Percentiles rank a stretch among this genome's conserved stretches.
phyloP scores from a whole-genome alignment of 2,797 vertebrate genomes.

The Australoheros facetus region DNA sequence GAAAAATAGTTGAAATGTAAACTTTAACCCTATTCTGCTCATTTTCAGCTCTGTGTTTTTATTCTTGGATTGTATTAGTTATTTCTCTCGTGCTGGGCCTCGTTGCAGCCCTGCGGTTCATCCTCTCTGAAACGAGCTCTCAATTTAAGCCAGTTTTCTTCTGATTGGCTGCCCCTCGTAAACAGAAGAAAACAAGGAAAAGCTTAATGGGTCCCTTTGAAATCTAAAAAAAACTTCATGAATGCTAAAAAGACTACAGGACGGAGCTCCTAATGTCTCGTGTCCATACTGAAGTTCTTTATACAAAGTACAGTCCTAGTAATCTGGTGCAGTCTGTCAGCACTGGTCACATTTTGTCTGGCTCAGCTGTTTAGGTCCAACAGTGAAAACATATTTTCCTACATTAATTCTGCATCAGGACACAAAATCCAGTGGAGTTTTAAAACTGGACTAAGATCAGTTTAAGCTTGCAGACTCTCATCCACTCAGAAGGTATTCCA shows the following conservation, averaged over 20 bases:
- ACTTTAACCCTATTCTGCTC: background rate
- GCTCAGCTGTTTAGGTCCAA: constrained; percentile 31
- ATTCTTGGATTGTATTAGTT: background rate
- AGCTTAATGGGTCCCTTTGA: background rate
- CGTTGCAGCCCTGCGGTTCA: background rate
- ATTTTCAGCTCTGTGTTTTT: background rate
- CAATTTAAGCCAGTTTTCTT: background rate
- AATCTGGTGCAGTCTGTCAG: constrained; percentile 5
- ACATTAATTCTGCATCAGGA: background rate
- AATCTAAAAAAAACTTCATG: background rate
- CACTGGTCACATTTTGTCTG: constrained; percentile 2
- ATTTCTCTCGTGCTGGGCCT: background rate
- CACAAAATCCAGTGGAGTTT: background rate
- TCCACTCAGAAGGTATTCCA: constrained; percentile 11
- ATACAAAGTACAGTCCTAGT: constrained; percentile 2
- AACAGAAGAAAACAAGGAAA: background rate
- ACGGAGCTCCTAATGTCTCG: background rate
- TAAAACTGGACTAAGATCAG: background rate
- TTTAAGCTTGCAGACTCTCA: constrained; percentile 3
- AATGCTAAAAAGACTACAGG: background rate
- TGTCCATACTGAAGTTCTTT: background rate
- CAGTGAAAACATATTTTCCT: background rate
- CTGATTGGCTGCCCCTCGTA: background rate
- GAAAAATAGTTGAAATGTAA: background rate
- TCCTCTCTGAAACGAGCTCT: background rate